Conservation (phyloP, 1,140 invertebrate genomes). For the Drosophila bocqueti region DNA sequence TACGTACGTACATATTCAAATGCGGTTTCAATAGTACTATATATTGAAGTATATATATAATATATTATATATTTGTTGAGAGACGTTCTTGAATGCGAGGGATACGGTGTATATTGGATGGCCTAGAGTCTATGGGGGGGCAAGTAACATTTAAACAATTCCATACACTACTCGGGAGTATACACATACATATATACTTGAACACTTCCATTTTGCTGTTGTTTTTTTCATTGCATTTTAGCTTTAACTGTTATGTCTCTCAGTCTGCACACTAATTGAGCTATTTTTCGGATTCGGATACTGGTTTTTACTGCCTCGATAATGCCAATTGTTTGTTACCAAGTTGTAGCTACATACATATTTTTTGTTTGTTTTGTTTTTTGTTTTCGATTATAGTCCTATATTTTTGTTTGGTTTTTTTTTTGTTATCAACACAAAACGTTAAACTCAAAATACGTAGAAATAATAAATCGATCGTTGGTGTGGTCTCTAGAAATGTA, state of each 20-base stretch:
- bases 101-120: slow-evolving; percentile 58
- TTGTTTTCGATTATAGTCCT: slow-evolving; percentile 63
- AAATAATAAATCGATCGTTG: slow-evolving; percentile 37
- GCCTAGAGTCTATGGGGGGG: slow-evolving; percentile 56
- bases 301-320: slow-evolving; percentile 21
- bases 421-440: slow-evolving; percentile 39
- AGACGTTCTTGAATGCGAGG: slow-evolving; percentile 73
- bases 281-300: slow-evolving; percentile 12
- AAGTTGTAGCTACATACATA: slow-evolving; percentile 50
- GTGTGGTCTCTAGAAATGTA: slow-evolving; percentile 18
- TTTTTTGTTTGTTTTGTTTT: background rate
- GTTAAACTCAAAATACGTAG: slow-evolving; percentile 33
- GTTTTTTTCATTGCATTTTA: slow-evolving; percentile 1
- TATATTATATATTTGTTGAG: slow-evolving; percentile 42
- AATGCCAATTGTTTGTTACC: slow-evolving; percentile 53
- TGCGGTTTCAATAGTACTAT: slow-evolving; percentile 74
- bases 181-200: slow-evolving; percentile 68
- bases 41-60: slow-evolving; percentile 55
- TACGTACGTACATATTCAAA: slow-evolving; percentile 67
- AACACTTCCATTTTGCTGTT: slow-evolving; percentile 30
- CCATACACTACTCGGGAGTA: slow-evolving; percentile 74
- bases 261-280: slow-evolving; percentile 18
- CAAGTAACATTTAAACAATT: slow-evolving; percentile 79
- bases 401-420: slow-evolving; percentile 59
- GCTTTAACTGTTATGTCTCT: slow-evolving; percentile 8